Percentiles rank a stretch among this genome's conserved stretches.
phyloP scores from a whole-genome alignment of 2,888 invertebrate species.

The Ptilodon capucinus region DNA sequence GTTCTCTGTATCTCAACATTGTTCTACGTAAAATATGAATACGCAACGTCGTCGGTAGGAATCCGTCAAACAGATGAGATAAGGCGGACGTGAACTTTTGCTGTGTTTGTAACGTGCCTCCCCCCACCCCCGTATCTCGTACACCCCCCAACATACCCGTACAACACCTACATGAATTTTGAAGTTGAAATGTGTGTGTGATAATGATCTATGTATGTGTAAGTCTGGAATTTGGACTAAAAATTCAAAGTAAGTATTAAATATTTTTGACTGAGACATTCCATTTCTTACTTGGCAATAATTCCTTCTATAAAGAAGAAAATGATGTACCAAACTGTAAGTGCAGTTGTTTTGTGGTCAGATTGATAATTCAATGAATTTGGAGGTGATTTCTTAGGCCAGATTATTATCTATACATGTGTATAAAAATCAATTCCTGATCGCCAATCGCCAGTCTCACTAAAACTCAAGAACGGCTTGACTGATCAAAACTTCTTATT shows the following conservation, averaged over 20 bases:
- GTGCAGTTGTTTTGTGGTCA: too few relatives aligned
- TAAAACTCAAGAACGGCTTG: too few relatives aligned
- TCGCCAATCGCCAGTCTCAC: too few relatives aligned
- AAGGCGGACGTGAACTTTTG: conserved; percentile 76
- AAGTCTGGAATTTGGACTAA: neutral
- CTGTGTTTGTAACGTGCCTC: conserved; percentile 51
- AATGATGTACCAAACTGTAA: too few relatives aligned
- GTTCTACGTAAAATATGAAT: conserved; percentile 73
- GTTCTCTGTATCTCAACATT: conserved; percentile 9
- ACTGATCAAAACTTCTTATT: too few relatives aligned
- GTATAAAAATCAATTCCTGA: too few relatives aligned
- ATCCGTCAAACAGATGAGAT: conserved; percentile 82
- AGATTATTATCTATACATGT: too few relatives aligned
- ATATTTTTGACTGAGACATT: too few relatives aligned
- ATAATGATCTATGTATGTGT: conserved; percentile 24
- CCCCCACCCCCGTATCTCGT: conserved; percentile 24
- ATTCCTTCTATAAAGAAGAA: too few relatives aligned
- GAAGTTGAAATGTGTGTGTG: conserved; percentile 31
- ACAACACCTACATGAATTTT: conserved; percentile 39
- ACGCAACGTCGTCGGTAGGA: conserved; percentile 71
- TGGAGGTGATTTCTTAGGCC: too few relatives aligned
- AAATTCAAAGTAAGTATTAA: neutral
- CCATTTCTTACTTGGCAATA: too few relatives aligned
- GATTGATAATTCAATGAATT: too few relatives aligned
- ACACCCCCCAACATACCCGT: conserved; percentile 26